These are phyloP conservation scores for Nebria brevicollis DNA, from an alignment of 2,888 invertebrate species.

Conservation along the genomic window DNA sequence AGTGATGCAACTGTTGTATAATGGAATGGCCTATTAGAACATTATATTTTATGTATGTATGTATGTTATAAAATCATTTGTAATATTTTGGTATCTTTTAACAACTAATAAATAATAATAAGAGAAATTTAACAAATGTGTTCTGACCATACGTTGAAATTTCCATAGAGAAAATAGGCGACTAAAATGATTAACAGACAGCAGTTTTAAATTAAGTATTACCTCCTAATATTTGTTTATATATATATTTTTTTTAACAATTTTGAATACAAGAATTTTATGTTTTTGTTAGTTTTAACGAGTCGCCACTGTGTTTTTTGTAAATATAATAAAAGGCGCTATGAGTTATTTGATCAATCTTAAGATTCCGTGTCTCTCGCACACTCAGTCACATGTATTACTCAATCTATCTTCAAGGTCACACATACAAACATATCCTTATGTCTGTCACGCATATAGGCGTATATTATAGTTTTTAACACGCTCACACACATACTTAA, in stretches of 20 bases:
- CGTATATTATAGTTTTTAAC: constrained; percentile 2
- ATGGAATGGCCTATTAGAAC: neutral
- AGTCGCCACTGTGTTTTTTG: too few relatives aligned
- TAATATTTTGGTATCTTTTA: neutral
- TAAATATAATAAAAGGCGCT: too few relatives aligned
- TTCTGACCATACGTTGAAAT: too few relatives aligned
- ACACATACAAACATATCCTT: constrained; percentile 26
- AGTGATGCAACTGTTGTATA: neutral
- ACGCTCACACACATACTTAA: constrained; percentile 12
- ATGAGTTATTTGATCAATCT: neutral
- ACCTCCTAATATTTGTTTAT: too few relatives aligned
- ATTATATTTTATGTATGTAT: neutral
- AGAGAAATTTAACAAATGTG: too few relatives aligned
- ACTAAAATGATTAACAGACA: too few relatives aligned
- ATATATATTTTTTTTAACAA: too few relatives aligned
- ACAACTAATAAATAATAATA: neutral
- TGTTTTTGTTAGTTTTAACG: too few relatives aligned
- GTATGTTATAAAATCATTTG: neutral
- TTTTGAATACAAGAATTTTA: too few relatives aligned
- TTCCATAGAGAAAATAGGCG: too few relatives aligned
- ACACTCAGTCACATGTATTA: neutral
- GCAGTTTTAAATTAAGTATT: too few relatives aligned
- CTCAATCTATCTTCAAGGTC: constrained; percentile 30
- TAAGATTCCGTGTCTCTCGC: neutral
- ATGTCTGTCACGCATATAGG: neutral